Evolutionary conservation across 2,888 invertebrate genomes (phyloP).

Genomic region (Caradrina kadenii): DNA sequence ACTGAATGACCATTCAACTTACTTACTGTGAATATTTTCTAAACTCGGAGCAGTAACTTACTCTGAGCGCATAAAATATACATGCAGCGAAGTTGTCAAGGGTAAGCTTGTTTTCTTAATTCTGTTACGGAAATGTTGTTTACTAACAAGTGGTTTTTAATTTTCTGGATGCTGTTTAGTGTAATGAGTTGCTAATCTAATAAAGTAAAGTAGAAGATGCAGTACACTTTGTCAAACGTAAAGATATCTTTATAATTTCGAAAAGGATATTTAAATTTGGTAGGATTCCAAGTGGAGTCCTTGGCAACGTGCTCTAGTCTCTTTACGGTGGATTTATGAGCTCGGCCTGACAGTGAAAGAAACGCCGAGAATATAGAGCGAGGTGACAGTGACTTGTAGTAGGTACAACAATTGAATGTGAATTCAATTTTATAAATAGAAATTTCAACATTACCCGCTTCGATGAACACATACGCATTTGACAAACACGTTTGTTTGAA

Average conservation of each 20-base stretch:
- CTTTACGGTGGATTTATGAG: constrained; percentile 81
- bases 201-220: constrained; percentile 65
- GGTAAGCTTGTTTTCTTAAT: constrained; percentile 18
- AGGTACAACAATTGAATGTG: constrained; percentile 55
- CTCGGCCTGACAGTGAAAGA: constrained; percentile 68
- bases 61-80: constrained; percentile 58
- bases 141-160: constrained; percentile 25
- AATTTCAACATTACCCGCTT: constrained; percentile 53
- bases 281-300: constrained; percentile 81
- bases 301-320: constrained; percentile 81
- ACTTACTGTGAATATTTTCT: constrained; percentile 61
- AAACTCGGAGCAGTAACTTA: constrained; percentile 51
- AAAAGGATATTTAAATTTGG: constrained; percentile 86
- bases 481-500: constrained; percentile 27
- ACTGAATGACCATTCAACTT: constrained; percentile 68
- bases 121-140: constrained; percentile 38
- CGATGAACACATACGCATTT: constrained; percentile 48
- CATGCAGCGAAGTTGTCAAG: constrained; percentile 51
- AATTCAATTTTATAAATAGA: constrained; percentile 60
- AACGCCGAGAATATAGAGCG: constrained; percentile 47
- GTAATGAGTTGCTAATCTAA: constrained; percentile 23
- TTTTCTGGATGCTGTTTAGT: constrained; percentile 24
- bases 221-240: constrained; percentile 76
- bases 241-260: constrained; percentile 81
- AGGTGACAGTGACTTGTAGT: constrained; percentile 60